Evolutionary conservation across 2,797 vertebrate species (phyloP).

Genomic region (Fundulus diaphanus): DNA sequence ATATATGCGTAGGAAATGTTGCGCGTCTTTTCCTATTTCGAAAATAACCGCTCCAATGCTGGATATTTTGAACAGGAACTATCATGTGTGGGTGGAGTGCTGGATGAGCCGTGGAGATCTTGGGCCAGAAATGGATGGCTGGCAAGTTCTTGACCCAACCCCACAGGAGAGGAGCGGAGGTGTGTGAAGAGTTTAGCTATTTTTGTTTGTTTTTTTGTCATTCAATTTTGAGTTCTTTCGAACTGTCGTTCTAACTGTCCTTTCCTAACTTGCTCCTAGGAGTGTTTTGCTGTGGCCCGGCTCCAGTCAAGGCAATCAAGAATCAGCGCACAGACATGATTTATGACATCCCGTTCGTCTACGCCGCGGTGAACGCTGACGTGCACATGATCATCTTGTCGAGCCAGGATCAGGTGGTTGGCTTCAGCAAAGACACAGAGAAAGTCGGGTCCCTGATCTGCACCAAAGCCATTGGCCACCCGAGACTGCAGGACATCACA

Average conservation of each 20-base stretch:
- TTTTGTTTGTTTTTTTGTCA: background rate
- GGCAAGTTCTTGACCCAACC: slow-evolving; percentile 94
- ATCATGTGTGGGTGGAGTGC: slow-evolving; percentile 94
- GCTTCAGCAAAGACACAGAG: slow-evolving; percentile 74
- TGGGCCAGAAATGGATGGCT: slow-evolving; percentile 85
- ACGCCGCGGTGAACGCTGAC: slow-evolving; percentile 91
- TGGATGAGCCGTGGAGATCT: slow-evolving; percentile 92
- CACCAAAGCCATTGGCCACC: slow-evolving; percentile 86
- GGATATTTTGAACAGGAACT: slow-evolving; percentile 84
- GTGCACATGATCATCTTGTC: slow-evolving; percentile 77
- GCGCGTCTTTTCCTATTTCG: background rate
- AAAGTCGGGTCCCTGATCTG: slow-evolving; percentile 89
- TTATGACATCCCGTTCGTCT: slow-evolving; percentile 89
- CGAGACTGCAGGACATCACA: slow-evolving; percentile 84
- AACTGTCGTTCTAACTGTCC: background rate
- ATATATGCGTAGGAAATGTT: background rate
- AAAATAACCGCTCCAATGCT: background rate
- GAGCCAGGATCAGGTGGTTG: slow-evolving; percentile 71
- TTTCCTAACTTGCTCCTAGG: slow-evolving; percentile 67
- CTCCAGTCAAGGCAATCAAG: slow-evolving; percentile 87
- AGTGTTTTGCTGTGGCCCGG: slow-evolving; percentile 89
- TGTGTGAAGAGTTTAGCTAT: slow-evolving; percentile 51
- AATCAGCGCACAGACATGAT: slow-evolving; percentile 78
- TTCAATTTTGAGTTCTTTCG: background rate
- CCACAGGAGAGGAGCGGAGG: slow-evolving; percentile 91